Base-by-base conservation (phyloP, 2,888 invertebrate species). In the Trachelus iudaicus region DNA sequence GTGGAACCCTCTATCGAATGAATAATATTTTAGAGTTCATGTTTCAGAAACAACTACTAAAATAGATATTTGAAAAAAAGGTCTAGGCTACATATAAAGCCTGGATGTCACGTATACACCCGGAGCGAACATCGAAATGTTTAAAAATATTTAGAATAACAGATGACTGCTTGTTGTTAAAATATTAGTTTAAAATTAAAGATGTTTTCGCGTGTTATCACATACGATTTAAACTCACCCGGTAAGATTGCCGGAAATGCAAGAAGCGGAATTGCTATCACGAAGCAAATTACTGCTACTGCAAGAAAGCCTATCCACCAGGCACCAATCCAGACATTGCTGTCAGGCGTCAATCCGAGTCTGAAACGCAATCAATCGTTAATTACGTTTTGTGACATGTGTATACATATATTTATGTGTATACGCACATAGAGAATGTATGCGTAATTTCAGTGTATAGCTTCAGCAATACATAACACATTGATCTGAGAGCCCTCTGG, bases 271-370 rank as follows among this genome's bases (percentile, higher is more conserved):
- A 96, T 91, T 0, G 96, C 95, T 2, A 96, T 93, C 0, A 95
- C 88, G 73, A 95, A 92, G 81, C 95, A 95, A 40, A 95, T 91
- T 4, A 94, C 74, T 0, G 95, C 95, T 0, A 95, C 94, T 13
- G 95, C 92, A 40, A 96, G 92, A 89, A 97, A 97, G 1, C 96
- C 96, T 75, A 96, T 93, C 97, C 97, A 97, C 97, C 97, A 97
- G 34, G 96, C 96, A 34, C 97, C 97, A 76, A 97, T 95, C 97
- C 97, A 97, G 13, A 95, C 94, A 35, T 95, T 95, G 87, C 95
- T 96, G 78, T 93, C 92, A 0, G 95, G 94, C 11, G 95, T 95
- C 80, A 96, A 92, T 6, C 95, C 95, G 80, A 95, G 91, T 83
- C 96, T 96, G 92, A n/a, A 90, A 88, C 80, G 75, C 35, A 79